These are phyloP conservation scores for Garra rufa DNA, from an alignment of 2,113 vertebrate species.

Conservation along the genomic window DNA sequence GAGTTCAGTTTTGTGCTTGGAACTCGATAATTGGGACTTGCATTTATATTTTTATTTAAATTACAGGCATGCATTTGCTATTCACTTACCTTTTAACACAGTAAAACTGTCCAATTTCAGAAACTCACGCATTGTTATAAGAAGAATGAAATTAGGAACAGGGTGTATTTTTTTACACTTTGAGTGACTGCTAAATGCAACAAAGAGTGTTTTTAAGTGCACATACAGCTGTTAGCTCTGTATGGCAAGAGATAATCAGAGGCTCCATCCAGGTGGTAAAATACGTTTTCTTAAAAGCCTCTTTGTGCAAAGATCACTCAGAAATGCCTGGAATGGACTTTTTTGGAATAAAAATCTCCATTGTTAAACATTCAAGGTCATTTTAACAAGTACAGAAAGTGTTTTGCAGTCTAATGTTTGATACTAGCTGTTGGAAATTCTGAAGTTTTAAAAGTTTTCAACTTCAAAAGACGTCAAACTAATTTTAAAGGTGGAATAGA, in stretches of 20 bases:
- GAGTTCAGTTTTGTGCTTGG: neutral
- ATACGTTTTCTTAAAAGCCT: slow-evolving; percentile 42
- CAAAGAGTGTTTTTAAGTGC: slow-evolving; percentile 30
- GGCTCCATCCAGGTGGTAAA: slow-evolving; percentile 25
- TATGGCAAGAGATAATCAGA: slow-evolving; percentile 19
- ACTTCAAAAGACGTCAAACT: neutral
- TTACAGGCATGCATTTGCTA: neutral
- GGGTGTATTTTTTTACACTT: neutral
- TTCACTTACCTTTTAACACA: neutral
- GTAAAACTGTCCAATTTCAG: neutral
- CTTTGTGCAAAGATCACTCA: neutral
- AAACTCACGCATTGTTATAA: neutral
- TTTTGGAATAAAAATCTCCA: slow-evolving; percentile 8
- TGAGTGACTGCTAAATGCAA: slow-evolving; percentile 40
- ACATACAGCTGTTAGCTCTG: slow-evolving; percentile 11
- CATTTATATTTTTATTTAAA: neutral
- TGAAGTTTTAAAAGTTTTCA: neutral
- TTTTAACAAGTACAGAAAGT: neutral
- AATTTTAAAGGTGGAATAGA: neutral
- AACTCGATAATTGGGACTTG: neutral
- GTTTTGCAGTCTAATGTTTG: neutral
- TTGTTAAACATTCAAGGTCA: slow-evolving; percentile 9
- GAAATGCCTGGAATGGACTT: neutral
- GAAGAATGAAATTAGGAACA: neutral
- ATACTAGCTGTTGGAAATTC: neutral